These are phyloP conservation scores for Watsonalla binaria DNA, from an alignment of 2,888 invertebrate species.

Conservation along the genomic window DNA sequence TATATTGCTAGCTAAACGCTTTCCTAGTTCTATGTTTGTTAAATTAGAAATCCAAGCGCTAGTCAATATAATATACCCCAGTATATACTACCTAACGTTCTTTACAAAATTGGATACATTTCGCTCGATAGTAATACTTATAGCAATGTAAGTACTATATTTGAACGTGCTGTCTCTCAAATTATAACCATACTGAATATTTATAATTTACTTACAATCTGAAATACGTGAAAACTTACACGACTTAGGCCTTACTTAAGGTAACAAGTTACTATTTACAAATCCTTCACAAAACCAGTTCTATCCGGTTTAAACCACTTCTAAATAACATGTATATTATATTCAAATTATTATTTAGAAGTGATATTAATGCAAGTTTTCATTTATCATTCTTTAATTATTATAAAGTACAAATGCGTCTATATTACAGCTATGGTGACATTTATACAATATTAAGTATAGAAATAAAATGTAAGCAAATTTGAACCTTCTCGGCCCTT, in stretches of 20 bases:
- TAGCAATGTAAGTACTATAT: too few species aligned
- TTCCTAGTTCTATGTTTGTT: too few species aligned
- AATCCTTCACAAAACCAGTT: too few species aligned
- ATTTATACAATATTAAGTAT: background rate
- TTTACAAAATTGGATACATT: too few species aligned
- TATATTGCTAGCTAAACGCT: too few species aligned
- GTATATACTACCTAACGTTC: too few species aligned
- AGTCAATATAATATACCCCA: too few species aligned
- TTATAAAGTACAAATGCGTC: background rate
- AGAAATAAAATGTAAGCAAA: background rate
- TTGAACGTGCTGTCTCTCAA: too few species aligned
- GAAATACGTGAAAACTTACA: background rate
- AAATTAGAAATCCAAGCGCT: too few species aligned
- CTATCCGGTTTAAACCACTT: background rate
- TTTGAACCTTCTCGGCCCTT: background rate
- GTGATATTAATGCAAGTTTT: background rate
- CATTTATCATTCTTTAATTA: background rate
- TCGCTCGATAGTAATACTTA: too few species aligned
- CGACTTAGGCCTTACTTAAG: slow-evolving; percentile 36
- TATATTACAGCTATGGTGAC: background rate
- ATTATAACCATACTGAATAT: too few species aligned
- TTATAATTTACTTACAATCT: too few species aligned
- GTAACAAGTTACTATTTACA: slow-evolving; percentile 14
- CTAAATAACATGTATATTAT: background rate
- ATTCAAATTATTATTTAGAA: background rate